Evolutionary conservation across 2,888 invertebrate species (phyloP).

Genomic region (Monochamus alternatus): DNA sequence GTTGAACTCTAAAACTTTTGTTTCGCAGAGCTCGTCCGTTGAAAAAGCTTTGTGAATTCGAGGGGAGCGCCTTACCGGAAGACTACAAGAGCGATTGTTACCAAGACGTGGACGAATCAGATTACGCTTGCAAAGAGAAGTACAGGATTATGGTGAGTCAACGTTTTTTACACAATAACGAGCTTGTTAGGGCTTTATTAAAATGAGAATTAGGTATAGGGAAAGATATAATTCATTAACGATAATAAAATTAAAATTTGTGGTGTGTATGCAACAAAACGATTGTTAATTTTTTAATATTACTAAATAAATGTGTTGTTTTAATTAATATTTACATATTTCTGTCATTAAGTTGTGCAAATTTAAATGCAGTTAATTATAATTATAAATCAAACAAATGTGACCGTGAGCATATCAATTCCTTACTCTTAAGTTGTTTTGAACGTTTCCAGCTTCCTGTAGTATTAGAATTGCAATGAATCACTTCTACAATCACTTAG

Average conservation of each 20-base stretch:
- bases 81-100: conserved; percentile 87
- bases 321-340: too few species aligned
- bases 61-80: conserved; percentile 79
- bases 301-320: too few species aligned
- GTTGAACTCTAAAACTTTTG: conserved; percentile 16
- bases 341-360: too few species aligned
- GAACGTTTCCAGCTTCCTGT: too few species aligned
- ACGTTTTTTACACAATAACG: neutral
- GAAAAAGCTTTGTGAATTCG: conserved; percentile 82
- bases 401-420: too few species aligned
- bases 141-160: conserved; percentile 83
- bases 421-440: too few species aligned
- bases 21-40: conserved; percentile 76
- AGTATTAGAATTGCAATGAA: too few species aligned
- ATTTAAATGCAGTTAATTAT: too few species aligned
- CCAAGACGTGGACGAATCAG: conserved; percentile 85
- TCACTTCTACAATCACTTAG: too few species aligned
- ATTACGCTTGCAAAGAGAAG: conserved; percentile 87
- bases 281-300: neutral
- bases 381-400: too few species aligned
- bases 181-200: neutral
- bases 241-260: neutral
- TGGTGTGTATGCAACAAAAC: conserved; percentile 21
- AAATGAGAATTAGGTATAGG: conserved; percentile 25
- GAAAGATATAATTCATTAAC: neutral